A percentile compares a stretch with the other conserved stretches of the same genome.
phyloP scores from a whole-genome alignment of 2,888 invertebrate species.

The Drosophila anomelani region DNA sequence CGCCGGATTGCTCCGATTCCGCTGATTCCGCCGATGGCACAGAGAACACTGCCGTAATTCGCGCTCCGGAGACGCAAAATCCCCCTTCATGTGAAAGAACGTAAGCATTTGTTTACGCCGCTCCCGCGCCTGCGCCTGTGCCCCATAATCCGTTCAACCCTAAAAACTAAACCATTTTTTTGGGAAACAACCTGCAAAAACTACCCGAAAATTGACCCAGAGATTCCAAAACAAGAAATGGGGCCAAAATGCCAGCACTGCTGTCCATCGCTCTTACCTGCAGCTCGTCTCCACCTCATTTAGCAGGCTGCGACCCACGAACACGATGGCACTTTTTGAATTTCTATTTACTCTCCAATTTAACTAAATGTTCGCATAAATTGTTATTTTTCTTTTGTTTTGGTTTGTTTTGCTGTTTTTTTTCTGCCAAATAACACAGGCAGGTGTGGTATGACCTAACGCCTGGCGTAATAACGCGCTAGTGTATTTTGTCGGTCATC shows the following conservation, averaged over 20 bases:
- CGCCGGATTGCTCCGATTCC: constrained; percentile 44
- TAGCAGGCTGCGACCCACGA: constrained; percentile 16
- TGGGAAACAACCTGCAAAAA: constrained; percentile 13
- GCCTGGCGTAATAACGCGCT: constrained; percentile 5
- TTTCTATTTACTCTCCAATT: background rate
- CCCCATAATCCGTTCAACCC: constrained; percentile 1
- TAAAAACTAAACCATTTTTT: constrained; percentile 2
- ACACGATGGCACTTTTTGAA: background rate
- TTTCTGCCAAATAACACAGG: constrained; percentile 1
- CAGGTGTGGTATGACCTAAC: constrained; percentile 14
- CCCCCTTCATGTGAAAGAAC: constrained; percentile 35
- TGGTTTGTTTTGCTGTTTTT: constrained; percentile 13
- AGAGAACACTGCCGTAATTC: constrained; percentile 67
- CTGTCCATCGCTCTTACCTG: constrained; percentile 48
- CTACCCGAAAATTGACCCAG: constrained; percentile 24
- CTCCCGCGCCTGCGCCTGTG: constrained; percentile 61
- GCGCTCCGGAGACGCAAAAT: constrained; percentile 32
- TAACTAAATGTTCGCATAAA: background rate
- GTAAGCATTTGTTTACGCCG: constrained; percentile 73
- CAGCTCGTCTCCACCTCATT: constrained; percentile 41
- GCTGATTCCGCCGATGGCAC: constrained; percentile 58
- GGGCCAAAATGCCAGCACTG: constrained; percentile 16
- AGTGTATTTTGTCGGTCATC: background rate
- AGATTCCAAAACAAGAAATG: constrained; percentile 33
- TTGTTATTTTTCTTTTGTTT: constrained; percentile 11